These are phyloP conservation scores for Columbina picui DNA, from an alignment of 2,113 vertebrate genomes.

Conservation along the genomic window DNA sequence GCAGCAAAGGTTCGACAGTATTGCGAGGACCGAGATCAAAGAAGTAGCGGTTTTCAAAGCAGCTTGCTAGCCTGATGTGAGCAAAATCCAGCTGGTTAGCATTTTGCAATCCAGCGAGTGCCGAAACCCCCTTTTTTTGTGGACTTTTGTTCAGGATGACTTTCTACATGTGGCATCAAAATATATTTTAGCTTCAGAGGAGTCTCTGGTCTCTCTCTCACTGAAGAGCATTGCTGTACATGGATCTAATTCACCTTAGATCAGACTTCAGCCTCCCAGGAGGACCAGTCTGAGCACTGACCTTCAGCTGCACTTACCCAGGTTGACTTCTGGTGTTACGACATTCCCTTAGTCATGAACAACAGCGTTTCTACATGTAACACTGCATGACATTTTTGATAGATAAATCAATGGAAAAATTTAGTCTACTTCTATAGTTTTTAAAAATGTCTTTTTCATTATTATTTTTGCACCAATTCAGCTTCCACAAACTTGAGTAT, in stretches of 20 bases:
- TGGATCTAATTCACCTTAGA: background rate
- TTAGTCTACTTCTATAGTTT: background rate
- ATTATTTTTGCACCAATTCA: background rate
- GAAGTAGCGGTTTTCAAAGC: conserved; percentile 8
- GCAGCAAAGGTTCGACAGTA: background rate
- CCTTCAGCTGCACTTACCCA: background rate
- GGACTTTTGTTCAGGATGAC: background rate
- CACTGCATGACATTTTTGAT: background rate
- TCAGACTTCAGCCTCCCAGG: background rate
- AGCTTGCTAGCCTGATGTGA: background rate
- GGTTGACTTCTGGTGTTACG: background rate
- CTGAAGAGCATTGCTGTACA: background rate
- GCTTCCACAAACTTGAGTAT: background rate
- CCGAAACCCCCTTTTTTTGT: background rate
- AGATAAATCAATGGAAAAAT: background rate
- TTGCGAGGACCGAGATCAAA: conserved; percentile 40
- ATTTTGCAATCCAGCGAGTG: background rate
- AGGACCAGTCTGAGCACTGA: background rate
- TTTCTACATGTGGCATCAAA: background rate
- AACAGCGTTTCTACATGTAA: background rate
- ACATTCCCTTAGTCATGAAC: background rate
- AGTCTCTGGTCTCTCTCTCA: background rate
- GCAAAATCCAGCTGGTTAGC: conserved; percentile 8
- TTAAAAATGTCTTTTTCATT: accelerated
- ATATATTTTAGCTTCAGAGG: background rate